Base-by-base conservation (phyloP, 1,140 invertebrate species). In the Drosophila nikananu region DNA sequence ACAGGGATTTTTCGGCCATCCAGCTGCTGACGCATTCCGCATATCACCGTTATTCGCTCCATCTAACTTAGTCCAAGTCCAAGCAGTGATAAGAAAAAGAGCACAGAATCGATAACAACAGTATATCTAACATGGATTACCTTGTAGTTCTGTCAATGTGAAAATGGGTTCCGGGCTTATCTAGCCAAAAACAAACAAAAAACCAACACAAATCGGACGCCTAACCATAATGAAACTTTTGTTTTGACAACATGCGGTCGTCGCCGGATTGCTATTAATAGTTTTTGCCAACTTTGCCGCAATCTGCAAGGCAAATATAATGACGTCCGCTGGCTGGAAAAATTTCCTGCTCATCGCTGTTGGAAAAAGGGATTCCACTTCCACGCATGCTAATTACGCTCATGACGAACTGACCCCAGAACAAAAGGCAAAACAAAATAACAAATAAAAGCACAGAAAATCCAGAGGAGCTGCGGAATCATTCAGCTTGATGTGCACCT, bases 81-180 rank as follows among this genome's bases (percentile, higher is more conserved):
- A 27, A n/a, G 52, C 17, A 27, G 10, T 27, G 76, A 78, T 78
- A 78, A 78, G 57, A 10, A 55, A 57, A 13, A 39, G 21, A 39
- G 35, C 23, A 39, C 15, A 10, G 41, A 30, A 78, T 79, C 66
- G 76, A 79, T 79, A 79, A 49, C 65, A 71, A 49, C 65, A 71
- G 23, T 71, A 79, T 79, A 79, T 79, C 66, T 79, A 78, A 79
- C 76, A 78, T 71, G 76, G 65, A 79, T 79, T 79, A 79, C 65
- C 66, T 79, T 71, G 76, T 78, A 78, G 39, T 27, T 44, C 30
- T 9, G 42, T 21, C 59, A 42, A 32, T 52, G n/a, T 10, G 46
- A 30, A 46, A 44, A 57, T 48, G 25, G 32, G 15, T 44, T 63
- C 39, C 39, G 19, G 6, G 62, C 62, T 78, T 78, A 78, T 78